phyloP scores from a whole-genome alignment of 92 coral and sea anemone species.

The Palythoa heliodiscus region DNA sequence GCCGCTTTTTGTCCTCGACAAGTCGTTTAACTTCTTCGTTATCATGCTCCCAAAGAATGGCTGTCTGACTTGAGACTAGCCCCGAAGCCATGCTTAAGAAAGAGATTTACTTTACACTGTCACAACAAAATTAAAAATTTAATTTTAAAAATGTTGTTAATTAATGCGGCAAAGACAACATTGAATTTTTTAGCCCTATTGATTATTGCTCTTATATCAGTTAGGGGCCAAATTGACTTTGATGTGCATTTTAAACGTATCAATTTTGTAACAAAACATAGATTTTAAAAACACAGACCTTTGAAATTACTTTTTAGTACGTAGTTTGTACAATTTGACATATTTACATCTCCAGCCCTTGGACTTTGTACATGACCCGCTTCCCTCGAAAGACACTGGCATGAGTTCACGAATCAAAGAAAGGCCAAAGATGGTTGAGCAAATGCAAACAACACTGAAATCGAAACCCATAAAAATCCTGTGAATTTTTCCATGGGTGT shows the following conservation, averaged over 20 bases:
- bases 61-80: constrained; percentile 58
- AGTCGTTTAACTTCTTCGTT: constrained; percentile 79
- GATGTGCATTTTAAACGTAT: no score
- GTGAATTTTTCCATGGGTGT: no score
- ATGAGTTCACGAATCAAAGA: neutral
- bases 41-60: constrained; percentile 70
- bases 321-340: no score
- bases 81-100: neutral
- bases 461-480: no score
- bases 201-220: neutral
- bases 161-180: neutral
- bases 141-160: neutral
- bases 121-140: neutral
- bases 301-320: no score
- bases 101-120: neutral
- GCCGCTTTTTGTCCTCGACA: constrained; percentile 69
- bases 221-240: neutral
- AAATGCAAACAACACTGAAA: neutral
- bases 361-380: no score
- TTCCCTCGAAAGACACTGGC: neutral
- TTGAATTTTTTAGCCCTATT: neutral
- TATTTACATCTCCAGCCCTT: no score
- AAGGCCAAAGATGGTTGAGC: neutral
- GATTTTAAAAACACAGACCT: no score
- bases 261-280: no score